A percentile compares a stretch with the other conserved stretches of the same genome.
phyloP scores from a whole-genome alignment of 2,888 invertebrate genomes.

The Cheilosia impressa region DNA sequence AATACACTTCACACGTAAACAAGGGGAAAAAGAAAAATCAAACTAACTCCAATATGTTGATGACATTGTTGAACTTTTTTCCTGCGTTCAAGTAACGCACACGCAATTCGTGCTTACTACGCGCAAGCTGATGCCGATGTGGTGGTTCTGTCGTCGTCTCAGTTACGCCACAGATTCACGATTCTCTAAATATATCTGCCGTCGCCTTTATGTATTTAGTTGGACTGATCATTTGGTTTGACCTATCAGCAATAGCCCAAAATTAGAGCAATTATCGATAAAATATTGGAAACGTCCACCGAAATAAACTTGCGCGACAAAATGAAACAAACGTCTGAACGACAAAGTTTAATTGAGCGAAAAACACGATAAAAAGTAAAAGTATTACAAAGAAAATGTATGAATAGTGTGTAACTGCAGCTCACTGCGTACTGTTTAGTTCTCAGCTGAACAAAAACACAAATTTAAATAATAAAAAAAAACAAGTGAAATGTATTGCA shows the following conservation, averaged over 20 bases:
- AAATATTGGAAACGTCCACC: slow-evolving; percentile 49
- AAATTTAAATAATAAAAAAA: neutral
- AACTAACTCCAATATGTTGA: slow-evolving; percentile 60
- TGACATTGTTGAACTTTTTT: slow-evolving; percentile 42
- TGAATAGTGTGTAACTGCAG: slow-evolving; percentile 23
- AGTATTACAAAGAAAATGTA: slow-evolving; percentile 11
- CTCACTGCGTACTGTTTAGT: too few relatives aligned
- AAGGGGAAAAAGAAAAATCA: slow-evolving; percentile 7
- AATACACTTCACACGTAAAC: slow-evolving; percentile 1
- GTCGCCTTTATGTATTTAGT: slow-evolving; percentile 6
- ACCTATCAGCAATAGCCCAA: slow-evolving; percentile 33
- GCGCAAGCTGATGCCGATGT: slow-evolving; percentile 22
- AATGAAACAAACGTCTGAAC: slow-evolving; percentile 18
- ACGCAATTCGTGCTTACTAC: slow-evolving; percentile 9
- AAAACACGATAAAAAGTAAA: slow-evolving; percentile 41
- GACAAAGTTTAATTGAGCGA: slow-evolving; percentile 62
- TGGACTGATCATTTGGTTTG: slow-evolving; percentile 55
- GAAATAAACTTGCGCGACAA: slow-evolving; percentile 60
- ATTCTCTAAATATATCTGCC: slow-evolving; percentile 1
- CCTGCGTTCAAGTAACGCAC: neutral
- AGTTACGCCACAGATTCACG: slow-evolving; percentile 11
- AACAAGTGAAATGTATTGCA: too few relatives aligned
- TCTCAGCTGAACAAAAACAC: neutral
- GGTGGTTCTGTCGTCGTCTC: slow-evolving; percentile 3
- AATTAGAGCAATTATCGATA: slow-evolving; percentile 51